A percentile compares a stretch with the other conserved stretches of the same genome.
Conservation (phyloP, 2,113 vertebrate genomes). For the Phyllostomus hastatus region DNA sequence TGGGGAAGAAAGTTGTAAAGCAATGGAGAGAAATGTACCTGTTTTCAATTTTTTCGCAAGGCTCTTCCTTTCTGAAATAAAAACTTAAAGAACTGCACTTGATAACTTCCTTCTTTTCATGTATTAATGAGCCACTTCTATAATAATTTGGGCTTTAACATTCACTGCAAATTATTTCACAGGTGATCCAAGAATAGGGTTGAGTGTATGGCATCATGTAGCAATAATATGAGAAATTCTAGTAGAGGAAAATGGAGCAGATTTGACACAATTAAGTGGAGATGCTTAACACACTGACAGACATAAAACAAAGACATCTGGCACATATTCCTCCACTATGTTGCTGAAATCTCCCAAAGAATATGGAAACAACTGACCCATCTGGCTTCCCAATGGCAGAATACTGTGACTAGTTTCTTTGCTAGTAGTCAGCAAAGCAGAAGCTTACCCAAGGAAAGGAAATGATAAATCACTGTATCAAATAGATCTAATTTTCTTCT, state of each 20-base stretch:
- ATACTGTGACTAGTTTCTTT: background rate
- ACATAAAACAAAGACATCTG: background rate
- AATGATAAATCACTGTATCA: background rate
- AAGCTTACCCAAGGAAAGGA: background rate
- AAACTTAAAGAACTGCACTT: background rate
- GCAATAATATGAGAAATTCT: background rate
- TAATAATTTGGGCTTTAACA: background rate
- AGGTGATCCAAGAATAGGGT: background rate
- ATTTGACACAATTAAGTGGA: background rate
- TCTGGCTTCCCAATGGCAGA: background rate
- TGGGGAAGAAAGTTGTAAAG: background rate
- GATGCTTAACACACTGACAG: background rate
- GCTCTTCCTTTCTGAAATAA: background rate
- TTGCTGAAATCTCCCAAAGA: background rate
- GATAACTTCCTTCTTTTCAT: background rate
- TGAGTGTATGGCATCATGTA: background rate
- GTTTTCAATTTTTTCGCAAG: background rate
- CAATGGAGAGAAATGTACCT: background rate
- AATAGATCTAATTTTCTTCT: background rate
- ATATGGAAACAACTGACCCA: background rate
- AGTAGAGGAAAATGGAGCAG: background rate
- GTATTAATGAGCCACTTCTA: background rate
- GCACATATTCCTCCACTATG: background rate
- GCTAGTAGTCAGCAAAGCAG: background rate
- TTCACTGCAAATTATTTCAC: background rate